Evolutionary conservation across 2,797 vertebrate species (phyloP), one percentile per base, ranked within the genome.

Genomic region (Peromyscus eremicus): DNA sequence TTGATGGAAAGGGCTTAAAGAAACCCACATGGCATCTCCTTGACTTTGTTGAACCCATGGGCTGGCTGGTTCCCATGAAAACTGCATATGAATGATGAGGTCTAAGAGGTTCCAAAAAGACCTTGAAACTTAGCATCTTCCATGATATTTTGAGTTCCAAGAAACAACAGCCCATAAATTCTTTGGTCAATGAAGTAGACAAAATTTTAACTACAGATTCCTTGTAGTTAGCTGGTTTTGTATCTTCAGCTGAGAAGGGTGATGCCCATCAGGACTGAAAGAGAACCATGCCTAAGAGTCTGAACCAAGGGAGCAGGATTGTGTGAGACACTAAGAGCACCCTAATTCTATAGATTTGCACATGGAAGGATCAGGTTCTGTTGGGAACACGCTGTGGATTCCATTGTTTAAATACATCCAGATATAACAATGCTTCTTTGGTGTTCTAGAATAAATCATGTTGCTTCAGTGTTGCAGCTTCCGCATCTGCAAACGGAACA

Each of bases 71-170:
- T 94, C 95, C 68, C 70, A 93, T 88, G 91, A 57, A 77, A 96
- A 89, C 70, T 62, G 32, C 92, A 91, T 90, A 71, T 94, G 84
- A 80, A 71, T 7, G 49, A 32, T 52, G 64, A 64, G 23, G n/a
- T 82, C 79, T 60, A 86, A 64, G 70, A 10, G 57, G 27, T 86
- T 96, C 64, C 79, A 97, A 94, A 94, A 96, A 92, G 91, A 91
- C 95, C 89, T 90, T 37, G 86, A 92, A 92, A 64, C 34, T 87
- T 80, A 80, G 43, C 90, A 81, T 73, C 73, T 94, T 95, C 91
- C 62, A 76, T 86, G 77, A 94, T 95, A 86, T 46, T 37, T 57
- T 27, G 55, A 49, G 52, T 97, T 40, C 88, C 40, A 86, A 96
- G 79, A 95, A 96, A 95, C 55, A 90, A 19, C 89, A 96, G 84